Conservation (phyloP, 2,888 invertebrate genomes). For the Drosophila cognata region DNA sequence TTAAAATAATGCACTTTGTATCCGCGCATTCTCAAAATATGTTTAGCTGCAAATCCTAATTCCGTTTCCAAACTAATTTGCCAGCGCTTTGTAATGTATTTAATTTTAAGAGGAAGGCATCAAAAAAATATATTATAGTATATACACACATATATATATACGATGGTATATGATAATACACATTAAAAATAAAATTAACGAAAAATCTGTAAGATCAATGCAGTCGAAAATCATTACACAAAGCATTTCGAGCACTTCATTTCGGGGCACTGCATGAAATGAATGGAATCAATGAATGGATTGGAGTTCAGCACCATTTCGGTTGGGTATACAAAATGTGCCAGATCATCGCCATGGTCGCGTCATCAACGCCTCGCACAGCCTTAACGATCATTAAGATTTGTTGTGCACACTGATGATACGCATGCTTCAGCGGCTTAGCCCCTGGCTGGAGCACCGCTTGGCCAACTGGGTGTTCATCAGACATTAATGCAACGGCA, state of each 20-base stretch:
- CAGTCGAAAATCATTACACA: constrained; percentile 50
- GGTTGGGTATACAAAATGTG: constrained; percentile 59
- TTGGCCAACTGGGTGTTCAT: constrained; percentile 71
- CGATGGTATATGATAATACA: constrained; percentile 57
- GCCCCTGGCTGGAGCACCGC: constrained; percentile 35
- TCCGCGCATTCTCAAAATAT: constrained; percentile 53
- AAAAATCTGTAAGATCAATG: constrained; percentile 35
- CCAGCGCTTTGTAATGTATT: constrained; percentile 70
- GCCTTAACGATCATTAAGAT: constrained; percentile 73
- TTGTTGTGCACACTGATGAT: constrained; percentile 69
- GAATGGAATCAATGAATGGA: constrained; percentile 56
- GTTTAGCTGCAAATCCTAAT: constrained; percentile 62
- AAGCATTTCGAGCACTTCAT: constrained; percentile 70
- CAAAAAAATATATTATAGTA: constrained; percentile 27
- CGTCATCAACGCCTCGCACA: constrained; percentile 60
- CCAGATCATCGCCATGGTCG: constrained; percentile 62
- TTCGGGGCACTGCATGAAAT: constrained; percentile 61
- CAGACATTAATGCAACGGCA: constrained; percentile 74
- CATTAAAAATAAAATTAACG: constrained; percentile 57
- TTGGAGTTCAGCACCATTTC: constrained; percentile 38
- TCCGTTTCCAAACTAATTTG: constrained; percentile 63
- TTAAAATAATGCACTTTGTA: constrained; percentile 68
- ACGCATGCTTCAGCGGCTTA: constrained; percentile 77
- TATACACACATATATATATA: constrained; percentile 30
- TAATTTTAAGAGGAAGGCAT: constrained; percentile 59